Base-by-base conservation (phyloP, 1,140 invertebrate species). In the Zaprionus davidi region DNA sequence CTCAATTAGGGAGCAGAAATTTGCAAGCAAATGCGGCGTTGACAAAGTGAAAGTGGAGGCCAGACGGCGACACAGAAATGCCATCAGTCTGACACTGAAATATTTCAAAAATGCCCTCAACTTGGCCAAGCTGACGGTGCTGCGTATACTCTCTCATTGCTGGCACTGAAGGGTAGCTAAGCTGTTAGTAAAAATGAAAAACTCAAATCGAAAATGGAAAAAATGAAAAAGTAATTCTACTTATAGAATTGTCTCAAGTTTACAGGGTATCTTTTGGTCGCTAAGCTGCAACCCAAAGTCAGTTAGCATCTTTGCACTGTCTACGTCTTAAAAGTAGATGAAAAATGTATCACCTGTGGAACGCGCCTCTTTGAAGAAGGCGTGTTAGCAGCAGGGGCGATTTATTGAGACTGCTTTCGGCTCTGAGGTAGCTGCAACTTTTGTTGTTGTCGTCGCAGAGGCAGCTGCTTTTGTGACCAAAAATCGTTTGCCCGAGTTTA, bases 1-100 rank as follows among this genome's bases (percentile, higher is more conserved):
- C 74, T 57, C 58, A 62, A 77, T 72, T 76, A 44, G 57, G 63
- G 51, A n/a, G 34, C 64, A 34, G 60, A 20, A 77, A 69, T 63
- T 77, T 73, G n/a, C 68, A 64, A 26, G 57, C 66, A 78, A 78
- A 78, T 55, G 78, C 41, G 69, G 59, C 55, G 59, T 59, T 79
- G 78, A 78, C 75, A 79, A 74, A 79, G 78, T 78, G 78, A 79
- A 79, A 79, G 78, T 79, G 49, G 73, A 28, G 36, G 20, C 41
- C 38, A 51, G 60, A 17, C 49, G 49, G 53, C 15, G 7, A 72
- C 77, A 77, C 68, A 71, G 65, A 64, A 79, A 77, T 79, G 56
- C 78, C 75, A 79, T 73, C 78, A 79, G 56, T 59, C 56, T 77
- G 78, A 74, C 78, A 66, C 66, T 65, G 70, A 79, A 78, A 73